Evolutionary conservation across 1,140 invertebrate species (phyloP), one percentile per base, ranked within the genome.

Genomic region (Sminthurides bifidus): DNA sequence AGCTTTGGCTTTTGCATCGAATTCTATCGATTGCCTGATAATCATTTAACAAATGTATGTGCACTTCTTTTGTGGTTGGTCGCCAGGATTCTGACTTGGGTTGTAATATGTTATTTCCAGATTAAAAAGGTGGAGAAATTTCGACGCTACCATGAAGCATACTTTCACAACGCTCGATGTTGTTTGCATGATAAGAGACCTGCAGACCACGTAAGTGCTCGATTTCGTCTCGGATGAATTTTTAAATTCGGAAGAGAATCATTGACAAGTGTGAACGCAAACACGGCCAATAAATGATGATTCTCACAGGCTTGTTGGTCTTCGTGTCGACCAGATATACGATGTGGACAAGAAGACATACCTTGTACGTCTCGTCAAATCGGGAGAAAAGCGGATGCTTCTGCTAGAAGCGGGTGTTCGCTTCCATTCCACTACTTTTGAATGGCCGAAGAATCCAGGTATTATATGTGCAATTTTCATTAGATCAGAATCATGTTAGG

Each of bases 311-410:
- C 75, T 89, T 52, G 72, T 92, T 63, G 91, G 92, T 26, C 85
- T 94, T 82, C 75, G 95, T 67, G 88, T 98, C 0, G 86, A 89
- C 69, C 94, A 98, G 75, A 81, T 98, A 17, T 99, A 98, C 74
- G 95, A 98, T 71, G 83, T 98, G 54, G 93, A 98, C 71, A 84
- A 87, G 69, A 94, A 92, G 71, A 95, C 92, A 0, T 98, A 98
- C 74, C 77, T 98, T 8, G 86, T 99, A 59, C 82, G 87, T 63
- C 75, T 99, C 21, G 83, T 87, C 69, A 74, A 79, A 57, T 79
- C 76, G 10, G 84, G 85, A 67, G 79, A 90, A 66, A 98, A 98
- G 74, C 76, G 76, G 58, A 77, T 95, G 8, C 71, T 99, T 44
- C 70, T 99, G 3, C 70, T 99, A 3, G 96, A 99, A 77, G 98